Base-by-base conservation (phyloP, 2,888 invertebrate species). In the Dermolepida albohirtum region DNA sequence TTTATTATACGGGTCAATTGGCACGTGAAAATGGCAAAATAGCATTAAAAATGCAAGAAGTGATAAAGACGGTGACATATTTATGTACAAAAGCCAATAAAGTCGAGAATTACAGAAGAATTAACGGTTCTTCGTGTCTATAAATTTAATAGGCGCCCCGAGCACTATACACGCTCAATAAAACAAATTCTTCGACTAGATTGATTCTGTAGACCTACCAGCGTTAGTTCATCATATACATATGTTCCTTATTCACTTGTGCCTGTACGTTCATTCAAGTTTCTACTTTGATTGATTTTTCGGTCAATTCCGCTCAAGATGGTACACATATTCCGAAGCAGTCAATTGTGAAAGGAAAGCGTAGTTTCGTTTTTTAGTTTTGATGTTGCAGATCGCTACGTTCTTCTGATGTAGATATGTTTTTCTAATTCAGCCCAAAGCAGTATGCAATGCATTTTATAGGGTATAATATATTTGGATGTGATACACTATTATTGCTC, bases 121-220 rank as follows among this genome's bases (percentile, higher is more conserved):
- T 68, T 68, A 65, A 68, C 50, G 64, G 66, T 69, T 29, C 29
- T 52, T 39, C 39, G 50, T 62, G 65, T 54, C 66, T 40, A 66
- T 69, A 69, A 69, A 69, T 69, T 65, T 66, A 57, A 59, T 55
- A 41, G 43, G 34, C 47, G 59, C 69, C 55, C n/a, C 22, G 40
- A 51, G 69, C 44, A 17, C 50, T 50, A 54, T 39, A 69, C 54
- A 43, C 43, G 39, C 51, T 47, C 55, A 66, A 40, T 49, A 57
- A 39, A 66, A 66, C 44, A 57, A 49, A 66, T 66, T 57, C 64
- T 43, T 7, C 39, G 17, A 27, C 40, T 39, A 64, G 41, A 43
- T 57, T 57, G 27, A 57, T 57, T 57, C 27, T 27, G 16, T 5
- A 39, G 29, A 57, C 27, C 55, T 55, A 41, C 17, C 55, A 41